Evolutionary conservation across 2,113 vertebrate genomes (phyloP).

Genomic region (Scophthalmus maximus): DNA sequence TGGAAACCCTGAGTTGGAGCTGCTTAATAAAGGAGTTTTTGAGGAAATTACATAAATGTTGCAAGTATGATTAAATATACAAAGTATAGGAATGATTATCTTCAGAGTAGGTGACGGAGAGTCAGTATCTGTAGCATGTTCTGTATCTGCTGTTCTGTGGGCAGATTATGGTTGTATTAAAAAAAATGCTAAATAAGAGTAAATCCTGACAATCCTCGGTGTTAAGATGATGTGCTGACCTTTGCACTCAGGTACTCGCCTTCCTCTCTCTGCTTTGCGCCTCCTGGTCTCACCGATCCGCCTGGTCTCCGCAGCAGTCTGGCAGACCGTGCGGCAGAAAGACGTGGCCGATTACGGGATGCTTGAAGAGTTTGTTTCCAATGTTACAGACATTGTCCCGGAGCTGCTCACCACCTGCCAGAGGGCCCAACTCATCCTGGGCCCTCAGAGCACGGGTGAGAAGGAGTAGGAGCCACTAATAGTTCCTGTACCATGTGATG

Average conservation of each 20-base stretch:
- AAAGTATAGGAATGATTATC: no score
- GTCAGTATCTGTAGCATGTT: no score
- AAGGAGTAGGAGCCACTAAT: background rate
- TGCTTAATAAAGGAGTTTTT: no score
- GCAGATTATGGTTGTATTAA: no score
- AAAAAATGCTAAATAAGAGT: no score
- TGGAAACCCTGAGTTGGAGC: no score
- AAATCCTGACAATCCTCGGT: no score
- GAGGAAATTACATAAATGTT: no score
- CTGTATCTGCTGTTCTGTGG: no score
- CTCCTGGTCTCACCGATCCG: conserved; percentile 69
- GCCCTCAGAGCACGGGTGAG: conserved; percentile 83
- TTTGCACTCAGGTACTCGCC: conserved; percentile 21
- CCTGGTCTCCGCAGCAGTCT: conserved; percentile 74
- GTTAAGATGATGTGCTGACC: background rate
- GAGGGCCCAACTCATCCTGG: conserved; percentile 77
- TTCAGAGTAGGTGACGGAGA: no score
- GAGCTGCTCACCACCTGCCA: conserved; percentile 76
- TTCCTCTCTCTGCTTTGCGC: conserved; percentile 53
- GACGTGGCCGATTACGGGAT: conserved; percentile 73
- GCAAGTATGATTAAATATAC: no score
- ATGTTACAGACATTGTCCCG: conserved; percentile 74
- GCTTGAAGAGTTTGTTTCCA: conserved; percentile 79
- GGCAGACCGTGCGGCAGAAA: conserved; percentile 75
- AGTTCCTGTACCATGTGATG: no score